Base-by-base conservation (phyloP, 2,797 vertebrate genomes). In the Mareca penelope region DNA sequence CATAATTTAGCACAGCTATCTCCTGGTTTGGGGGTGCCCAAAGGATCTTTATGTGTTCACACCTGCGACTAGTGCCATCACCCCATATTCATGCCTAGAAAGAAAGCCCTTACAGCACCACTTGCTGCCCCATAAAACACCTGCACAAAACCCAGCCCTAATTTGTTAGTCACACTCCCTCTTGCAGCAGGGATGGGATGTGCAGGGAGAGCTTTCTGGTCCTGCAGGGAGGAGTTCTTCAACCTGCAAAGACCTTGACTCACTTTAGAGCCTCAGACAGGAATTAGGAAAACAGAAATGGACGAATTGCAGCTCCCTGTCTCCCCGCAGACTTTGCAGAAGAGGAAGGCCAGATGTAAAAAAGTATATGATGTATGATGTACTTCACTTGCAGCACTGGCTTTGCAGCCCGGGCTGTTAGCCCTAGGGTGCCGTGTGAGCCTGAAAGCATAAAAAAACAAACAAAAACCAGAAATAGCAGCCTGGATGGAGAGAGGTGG, bases 341-440 rank as follows among this genome's bases (percentile, higher is more conserved):
- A 39, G 11, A 44, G 39, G 67, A 70, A 42, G 33, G 14, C 39
- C 39, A 19, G 42, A 24, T 19, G 6, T 19, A 37, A 15, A 12
- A 26, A 19, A 6, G 8, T 19, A 7, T 5, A 4, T 3, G 1
- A 48, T 0, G 3, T 7, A 7, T 1, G 1, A 0, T 0, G 6
- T n/a, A 39, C 50, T 37, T 3, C 29, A 39, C 50, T 37, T 3
- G 21, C 9, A 22, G 7, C 39, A 0, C 31, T 23, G 53, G 53
- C 46, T 8, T 6, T 12, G 15, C 67, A 57, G 59, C 48, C 44
- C 19, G 63, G 48, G 63, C 52, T 68, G 31, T 18, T 67, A 6
- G 33, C 22, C 26, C 55, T 2, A 0, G 2, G 10, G 17, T 10
- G 1, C 26, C 16, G 10, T 0, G 2, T 2, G 40, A 48, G 40